phyloP scores from a whole-genome alignment of 2,113 vertebrate species.

The Prunella himalayana region DNA sequence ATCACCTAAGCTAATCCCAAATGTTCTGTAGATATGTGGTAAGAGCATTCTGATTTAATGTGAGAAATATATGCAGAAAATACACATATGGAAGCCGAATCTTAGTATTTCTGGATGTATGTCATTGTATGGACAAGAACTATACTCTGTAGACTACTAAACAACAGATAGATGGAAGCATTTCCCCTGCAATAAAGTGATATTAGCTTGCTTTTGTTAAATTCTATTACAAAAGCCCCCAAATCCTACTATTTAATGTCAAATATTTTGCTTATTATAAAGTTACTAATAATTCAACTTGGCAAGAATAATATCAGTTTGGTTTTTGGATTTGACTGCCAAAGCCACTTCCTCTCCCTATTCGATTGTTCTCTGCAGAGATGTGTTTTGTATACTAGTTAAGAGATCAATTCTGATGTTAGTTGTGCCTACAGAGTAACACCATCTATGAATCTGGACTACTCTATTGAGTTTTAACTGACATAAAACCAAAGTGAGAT shows the following conservation, averaged over 20 bases:
- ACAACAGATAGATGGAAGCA: not conserved
- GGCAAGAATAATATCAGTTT: not conserved
- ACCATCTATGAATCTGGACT: not conserved
- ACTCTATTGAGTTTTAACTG: not conserved
- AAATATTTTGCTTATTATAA: not conserved
- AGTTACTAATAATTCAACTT: not conserved
- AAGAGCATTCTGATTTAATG: not conserved
- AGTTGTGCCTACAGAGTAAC: not conserved
- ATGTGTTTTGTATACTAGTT: not conserved
- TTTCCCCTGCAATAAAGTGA: not conserved
- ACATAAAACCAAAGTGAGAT: not conserved
- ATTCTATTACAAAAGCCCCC: not conserved
- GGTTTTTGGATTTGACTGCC: not conserved
- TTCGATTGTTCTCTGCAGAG: not conserved
- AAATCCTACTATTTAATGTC: not conserved
- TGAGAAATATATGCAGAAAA: not conserved
- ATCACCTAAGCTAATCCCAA: accelerated
- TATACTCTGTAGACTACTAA: not conserved
- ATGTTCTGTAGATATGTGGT: not conserved
- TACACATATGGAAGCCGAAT: not conserved
- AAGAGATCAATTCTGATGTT: not conserved
- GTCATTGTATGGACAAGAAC: not conserved
- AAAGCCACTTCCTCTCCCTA: not conserved
- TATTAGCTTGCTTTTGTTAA: not conserved
- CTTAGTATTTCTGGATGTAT: not conserved